Evolutionary conservation across 2,888 invertebrate genomes (phyloP), one percentile per base, ranked within the genome.

Genomic region (Drosophila rellima): DNA sequence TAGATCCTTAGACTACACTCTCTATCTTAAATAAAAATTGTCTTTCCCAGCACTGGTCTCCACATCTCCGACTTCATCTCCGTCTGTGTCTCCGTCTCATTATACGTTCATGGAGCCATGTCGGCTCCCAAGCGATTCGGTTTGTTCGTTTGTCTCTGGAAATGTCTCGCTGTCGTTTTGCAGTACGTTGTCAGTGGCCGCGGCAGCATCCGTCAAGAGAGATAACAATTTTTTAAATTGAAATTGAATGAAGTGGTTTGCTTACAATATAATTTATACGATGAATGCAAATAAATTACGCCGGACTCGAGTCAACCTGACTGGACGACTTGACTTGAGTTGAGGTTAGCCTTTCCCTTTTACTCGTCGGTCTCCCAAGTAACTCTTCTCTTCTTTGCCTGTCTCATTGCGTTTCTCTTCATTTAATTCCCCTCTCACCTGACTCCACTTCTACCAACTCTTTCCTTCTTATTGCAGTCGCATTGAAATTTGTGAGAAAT

Each of bases 211-310:
- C 89, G 88, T 90, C 91, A 90, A 78, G 79, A 76, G 76, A 90
- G 91, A 90, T 91, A 91, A 91, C 91, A 92, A 91, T 91, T 92
- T 91, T 76, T 91, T 91, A 90, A 92, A 92, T 91, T 91, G 91
- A 91, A 91, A 91, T 90, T 91, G 91, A 92, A 92, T 92, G 91
- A 92, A 92, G 91, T 91, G 91, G 91, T 92, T 92, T 91, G 90
- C 90, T 92, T 91, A 92, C 92, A 92, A 92, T 91, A 92, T 92
- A 92, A 91, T 91, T 92, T 92, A 91, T 91, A 91, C 85, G 84
- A 87, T 82, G 84, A 89, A 90, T 89, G 90, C 90, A 90, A 89
- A 90, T 90, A 90, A 90, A 90, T 90, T 90, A 90, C 90, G 89
- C 84, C 71, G 75, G 71, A 72, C 87, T 74, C 59, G 62, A 60